Base-by-base conservation (phyloP, 1,140 invertebrate genomes). In the Trichonephila clavata region DNA sequence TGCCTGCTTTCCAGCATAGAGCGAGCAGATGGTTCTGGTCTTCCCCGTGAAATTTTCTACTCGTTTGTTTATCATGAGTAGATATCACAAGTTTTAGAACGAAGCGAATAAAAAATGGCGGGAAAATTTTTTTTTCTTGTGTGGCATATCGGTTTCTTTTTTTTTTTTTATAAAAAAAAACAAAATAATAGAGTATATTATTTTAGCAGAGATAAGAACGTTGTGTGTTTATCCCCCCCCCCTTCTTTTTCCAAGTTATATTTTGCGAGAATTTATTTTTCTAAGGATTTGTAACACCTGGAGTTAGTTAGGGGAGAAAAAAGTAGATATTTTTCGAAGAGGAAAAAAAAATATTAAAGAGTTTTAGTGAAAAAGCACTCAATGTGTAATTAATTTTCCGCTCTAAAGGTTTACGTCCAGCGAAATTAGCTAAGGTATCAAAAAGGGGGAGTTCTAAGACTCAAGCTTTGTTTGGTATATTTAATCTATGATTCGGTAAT, bases 311-410 rank as follows among this genome's bases (percentile, higher is more conserved):
- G 27, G 5, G 4, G 2, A 27, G 1, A 68, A 68, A 68, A 77
- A 71, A 18, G 27, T 14, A 77, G 10, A 32, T 77, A 77, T 77
- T 32, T 77, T 77, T 24, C 27, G 2, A 18, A 4, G 10, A 39
- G 24, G 16, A 77, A 77, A 77, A 77, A 77, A 77, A 39, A 77
- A 39, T 16, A 77, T 3, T 39, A 39, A 39, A 77, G 14, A 16
- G 27, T 32, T 77, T 24, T 77, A 77, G 71, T 77, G 24, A 18
- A 32, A 39, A 13, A 32, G 27, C 27, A 77, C 27, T 77, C 71
- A 77, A 77, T 77, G 71, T 77, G 71, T 77, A 77, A 77, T 77
- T 77, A 77, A 77, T 77, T 77, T 77, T 77, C 24, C 27, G 71
- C 71, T 77, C 32, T 27, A 77, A 77, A 39, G 71, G 18, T 39